phyloP scores from a whole-genome alignment of 2,888 invertebrate genomes.

The Gymnoscelis rufifasciata region DNA sequence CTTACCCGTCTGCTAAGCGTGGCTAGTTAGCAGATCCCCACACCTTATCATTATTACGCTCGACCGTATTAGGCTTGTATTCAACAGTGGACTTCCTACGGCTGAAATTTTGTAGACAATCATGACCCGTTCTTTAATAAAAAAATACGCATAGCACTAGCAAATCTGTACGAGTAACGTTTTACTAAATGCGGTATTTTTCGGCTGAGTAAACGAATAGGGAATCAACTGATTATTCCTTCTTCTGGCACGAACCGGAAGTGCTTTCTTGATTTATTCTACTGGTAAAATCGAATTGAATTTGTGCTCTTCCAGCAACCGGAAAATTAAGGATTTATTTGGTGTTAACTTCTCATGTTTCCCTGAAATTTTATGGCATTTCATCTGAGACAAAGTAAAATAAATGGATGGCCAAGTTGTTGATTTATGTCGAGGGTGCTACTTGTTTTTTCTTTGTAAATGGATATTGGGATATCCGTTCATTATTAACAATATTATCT shows the following conservation, averaged over 20 bases:
- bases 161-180: neutral
- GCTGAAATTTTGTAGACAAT: too few relatives aligned
- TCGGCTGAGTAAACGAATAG: neutral
- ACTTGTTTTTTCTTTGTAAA: neutral
- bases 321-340: constrained; percentile 36
- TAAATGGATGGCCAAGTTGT: constrained; percentile 13
- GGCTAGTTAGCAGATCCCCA: too few relatives aligned
- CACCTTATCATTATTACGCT: too few relatives aligned
- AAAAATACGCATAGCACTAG: too few relatives aligned
- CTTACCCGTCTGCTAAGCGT: too few relatives aligned
- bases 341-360: constrained; percentile 22
- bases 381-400: constrained; percentile 21
- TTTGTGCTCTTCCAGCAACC: constrained; percentile 31
- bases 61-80: too few relatives aligned
- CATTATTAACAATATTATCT: too few relatives aligned
- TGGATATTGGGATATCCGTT: neutral
- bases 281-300: constrained; percentile 33
- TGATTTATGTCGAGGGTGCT: constrained; percentile 14
- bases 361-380: constrained; percentile 21
- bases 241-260: constrained; percentile 1
- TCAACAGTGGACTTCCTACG: too few relatives aligned
- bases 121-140: too few relatives aligned
- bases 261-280: constrained; percentile 16
- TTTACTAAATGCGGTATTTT: neutral
- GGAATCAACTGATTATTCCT: neutral